Evolutionary conservation across 2,888 invertebrate genomes (phyloP).

Genomic region (Andrena praecox): DNA sequence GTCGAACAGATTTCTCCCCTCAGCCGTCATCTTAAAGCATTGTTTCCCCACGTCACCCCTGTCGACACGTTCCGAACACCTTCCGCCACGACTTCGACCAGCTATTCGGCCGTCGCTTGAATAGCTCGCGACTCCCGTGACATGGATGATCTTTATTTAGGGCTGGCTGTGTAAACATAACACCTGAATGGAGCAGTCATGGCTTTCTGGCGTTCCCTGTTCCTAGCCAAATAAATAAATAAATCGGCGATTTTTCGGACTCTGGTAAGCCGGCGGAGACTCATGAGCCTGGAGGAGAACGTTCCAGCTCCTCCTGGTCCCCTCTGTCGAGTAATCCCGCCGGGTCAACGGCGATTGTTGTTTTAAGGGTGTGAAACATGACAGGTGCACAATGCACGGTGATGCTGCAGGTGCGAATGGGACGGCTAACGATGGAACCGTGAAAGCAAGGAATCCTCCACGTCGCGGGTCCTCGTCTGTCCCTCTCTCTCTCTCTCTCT

Average conservation of each 20-base stretch:
- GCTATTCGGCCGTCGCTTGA: not conserved
- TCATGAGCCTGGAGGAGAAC: constrained; percentile 48
- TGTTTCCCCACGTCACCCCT: constrained; percentile 7
- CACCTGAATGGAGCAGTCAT: constrained; percentile 40
- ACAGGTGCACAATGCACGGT: constrained; percentile 82
- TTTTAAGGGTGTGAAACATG: constrained; percentile 84
- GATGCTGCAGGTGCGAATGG: constrained; percentile 81
- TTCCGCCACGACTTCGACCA: constrained; percentile 9
- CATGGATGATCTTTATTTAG: constrained; percentile 73
- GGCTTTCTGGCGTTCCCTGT: constrained; percentile 65
- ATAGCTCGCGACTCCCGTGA: constrained; percentile 7
- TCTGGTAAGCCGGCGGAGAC: constrained; percentile 66
- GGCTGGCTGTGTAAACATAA: constrained; percentile 76
- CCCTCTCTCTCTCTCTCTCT: not conserved
- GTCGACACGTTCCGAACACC: constrained; percentile 20
- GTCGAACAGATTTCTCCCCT: not conserved
- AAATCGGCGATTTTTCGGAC: constrained; percentile 75
- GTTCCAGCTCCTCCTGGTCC: constrained; percentile 30
- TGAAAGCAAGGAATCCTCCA: constrained; percentile 67
- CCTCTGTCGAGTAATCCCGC: constrained; percentile 72
- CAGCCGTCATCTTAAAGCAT: not conserved
- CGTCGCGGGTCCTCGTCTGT: constrained; percentile 23
- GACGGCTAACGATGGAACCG: constrained; percentile 66
- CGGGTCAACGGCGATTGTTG: constrained; percentile 81
- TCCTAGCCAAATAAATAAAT: constrained; percentile 80